These are phyloP conservation scores for Notamacropus eugenii DNA, from an alignment of 2,797 vertebrate genomes.

Conservation along the genomic window DNA sequence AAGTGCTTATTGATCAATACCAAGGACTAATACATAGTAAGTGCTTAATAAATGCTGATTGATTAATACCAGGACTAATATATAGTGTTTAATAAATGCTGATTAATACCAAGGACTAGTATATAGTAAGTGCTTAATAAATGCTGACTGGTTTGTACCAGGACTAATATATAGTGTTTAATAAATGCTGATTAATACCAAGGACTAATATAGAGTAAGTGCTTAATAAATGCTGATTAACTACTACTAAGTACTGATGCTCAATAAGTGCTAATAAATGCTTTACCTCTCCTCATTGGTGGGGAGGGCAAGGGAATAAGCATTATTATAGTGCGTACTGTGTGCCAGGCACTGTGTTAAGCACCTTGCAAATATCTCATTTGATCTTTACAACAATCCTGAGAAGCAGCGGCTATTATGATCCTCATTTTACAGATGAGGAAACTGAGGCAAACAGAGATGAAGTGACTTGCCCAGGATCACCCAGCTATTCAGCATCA, in stretches of 20 bases:
- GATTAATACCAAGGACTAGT: no score
- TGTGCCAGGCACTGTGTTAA: background rate
- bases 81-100: background rate
- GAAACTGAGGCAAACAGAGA: background rate
- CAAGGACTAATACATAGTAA: no score
- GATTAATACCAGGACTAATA: background rate
- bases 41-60: background rate
- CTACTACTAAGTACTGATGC: no score
- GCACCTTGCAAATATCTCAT: background rate
- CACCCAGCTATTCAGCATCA: background rate
- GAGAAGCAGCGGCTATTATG: background rate
- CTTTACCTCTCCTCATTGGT: background rate
- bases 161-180: no score
- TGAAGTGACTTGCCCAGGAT: background rate
- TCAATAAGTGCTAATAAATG: background rate
- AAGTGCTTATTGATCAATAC: background rate
- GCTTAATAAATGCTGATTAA: background rate
- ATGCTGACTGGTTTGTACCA: background rate
- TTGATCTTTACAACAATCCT: background rate
- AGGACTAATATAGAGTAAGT: no score
- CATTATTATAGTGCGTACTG: background rate
- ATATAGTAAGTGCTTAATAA: no score
- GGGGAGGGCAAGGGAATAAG: background rate
- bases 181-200: background rate
- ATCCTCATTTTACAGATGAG: background rate